These are phyloP conservation scores for Diadumene lineata DNA, from an alignment of 92 coral and sea anemone species.

Conservation along the genomic window DNA sequence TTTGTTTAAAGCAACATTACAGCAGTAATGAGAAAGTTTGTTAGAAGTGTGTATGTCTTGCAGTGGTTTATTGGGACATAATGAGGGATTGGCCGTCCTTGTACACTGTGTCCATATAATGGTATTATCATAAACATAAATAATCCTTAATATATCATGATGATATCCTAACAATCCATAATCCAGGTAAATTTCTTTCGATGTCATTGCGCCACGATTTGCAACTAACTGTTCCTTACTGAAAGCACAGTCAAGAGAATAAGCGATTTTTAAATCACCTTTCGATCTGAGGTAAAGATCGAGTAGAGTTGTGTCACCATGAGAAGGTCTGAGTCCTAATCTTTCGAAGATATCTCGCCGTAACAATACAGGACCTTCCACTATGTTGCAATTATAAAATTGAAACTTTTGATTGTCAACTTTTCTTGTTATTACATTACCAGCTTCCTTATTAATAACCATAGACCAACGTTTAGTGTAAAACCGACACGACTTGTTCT, in stretches of 20 bases:
- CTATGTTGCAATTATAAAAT: conserved; percentile 20
- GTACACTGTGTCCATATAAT: conserved; percentile 37
- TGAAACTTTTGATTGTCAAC: background rate
- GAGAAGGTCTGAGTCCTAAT: conserved; percentile 27
- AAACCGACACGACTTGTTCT: conserved; percentile 10
- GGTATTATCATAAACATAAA: conserved; percentile 7
- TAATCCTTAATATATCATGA: conserved; percentile 37
- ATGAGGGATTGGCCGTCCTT: background rate
- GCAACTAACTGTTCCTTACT: conserved; percentile 9
- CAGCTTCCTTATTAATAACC: background rate
- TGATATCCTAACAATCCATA: conserved; percentile 37
- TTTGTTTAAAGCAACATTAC: conserved; percentile 18
- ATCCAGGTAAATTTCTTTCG: conserved; percentile 30
- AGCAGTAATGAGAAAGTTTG: conserved; percentile 13
- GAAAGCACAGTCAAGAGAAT: conserved; percentile 15
- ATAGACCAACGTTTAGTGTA: conserved; percentile 27
- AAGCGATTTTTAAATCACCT: conserved; percentile 31
- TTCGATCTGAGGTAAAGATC: conserved; percentile 41
- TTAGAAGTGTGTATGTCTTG: conserved; percentile 14
- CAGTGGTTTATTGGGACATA: conserved; percentile 37
- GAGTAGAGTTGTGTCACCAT: conserved; percentile 37
- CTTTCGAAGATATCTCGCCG: conserved; percentile 12
- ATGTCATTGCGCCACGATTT: conserved; percentile 31
- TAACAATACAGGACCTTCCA: conserved; percentile 28
- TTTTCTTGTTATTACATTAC: background rate